Evolutionary conservation across 2,113 vertebrate species (phyloP), one percentile per base, ranked within the genome.

Genomic region (Uria aalge): DNA sequence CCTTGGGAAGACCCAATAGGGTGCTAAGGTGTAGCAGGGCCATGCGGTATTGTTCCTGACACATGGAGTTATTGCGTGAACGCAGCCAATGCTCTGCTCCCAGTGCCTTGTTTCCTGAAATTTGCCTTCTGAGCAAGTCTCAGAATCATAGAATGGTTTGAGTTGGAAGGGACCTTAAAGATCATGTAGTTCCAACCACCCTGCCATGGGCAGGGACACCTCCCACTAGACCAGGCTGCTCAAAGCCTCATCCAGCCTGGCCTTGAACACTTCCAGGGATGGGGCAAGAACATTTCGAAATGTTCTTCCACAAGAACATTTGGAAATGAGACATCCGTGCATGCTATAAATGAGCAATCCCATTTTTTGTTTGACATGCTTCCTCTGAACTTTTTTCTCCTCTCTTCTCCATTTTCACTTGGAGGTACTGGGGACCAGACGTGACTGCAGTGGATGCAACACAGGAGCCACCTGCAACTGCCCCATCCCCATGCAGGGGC

Each of bases 61-160:
- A 38, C 11, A 6, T 0, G 2, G 38, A 59, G 36, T 36, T 40
- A 27, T 43, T 74, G 52, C 36, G 47, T 47, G 38, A 32, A 69
- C 2, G 2, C 45, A 82, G 74, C 34, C 57, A 75, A 0, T 7
- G 40, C 63, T 76, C 23, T 10, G 3, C 55, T 77, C 41, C 5
- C 0, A 0, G 59, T 1, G 2, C 0, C 0, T 20, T 19, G 4
- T 36, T 53, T 57, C 56, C 40, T 52, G 1, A 0, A 45, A 75
- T 78, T 68, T 72, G 19, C 36, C 43, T 60, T 48, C 47, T 74
- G 76, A 91, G 27, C 74, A 78, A 29, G 60, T n/a, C n/a, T 20
- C 12, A 22, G 47, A 48, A 48, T 22, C 21, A 22, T 12, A 48
- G 47, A 48, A 48, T 22, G 47, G 47, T 22, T 48, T 6, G 21